Base-by-base conservation (phyloP, 2,113 vertebrate species). In the Pedionomus torquatus region DNA sequence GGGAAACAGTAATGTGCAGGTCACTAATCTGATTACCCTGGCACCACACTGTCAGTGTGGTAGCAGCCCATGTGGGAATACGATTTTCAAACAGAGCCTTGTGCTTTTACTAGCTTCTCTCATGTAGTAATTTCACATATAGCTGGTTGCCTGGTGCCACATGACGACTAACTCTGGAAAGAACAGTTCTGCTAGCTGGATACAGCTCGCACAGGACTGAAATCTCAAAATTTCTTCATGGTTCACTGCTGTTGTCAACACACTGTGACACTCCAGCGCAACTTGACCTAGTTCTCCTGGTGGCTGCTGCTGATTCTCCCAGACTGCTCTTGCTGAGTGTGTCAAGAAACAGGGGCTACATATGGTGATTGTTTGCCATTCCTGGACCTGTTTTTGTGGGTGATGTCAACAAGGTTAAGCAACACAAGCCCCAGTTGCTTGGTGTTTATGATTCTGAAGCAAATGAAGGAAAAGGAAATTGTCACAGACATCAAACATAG, bases 71-170 rank as follows among this genome's bases (percentile, higher is more conserved):
- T 9, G 39, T 2, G 4, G 66, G 46, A 77, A 46, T 1, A 1
- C 7, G 20, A 43, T 64, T 93, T 84, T 75, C 51, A 46, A 5
- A 31, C 20, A 23, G 1, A 24, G 28, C 16, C 31, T 70, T 51
- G 5, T 55, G 57, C 10, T 79, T 78, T 55, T 51, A 23, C 46
- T 55, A 20, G 26, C 49, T 65, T 69, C 41, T 77, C 8, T 87
- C 0, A 0, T 0, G 0, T 8, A 30, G 6, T 35, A 49, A 83
- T 71, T 88, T 68, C 66, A 41, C 33, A 3, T 11, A 13, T 10
- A 48, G 25, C 2, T 23, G 35, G 5, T 54, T 78, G 37, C 41
- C 74, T 71, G 21, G 12, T 81, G 54, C 28, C 17, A 82, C 41
- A 17, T 0, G 0, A 33, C 20, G 11, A 10, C 19, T 78, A 18